Conservation (phyloP, 2,797 vertebrate species). For the Catostomus latipinnis region DNA sequence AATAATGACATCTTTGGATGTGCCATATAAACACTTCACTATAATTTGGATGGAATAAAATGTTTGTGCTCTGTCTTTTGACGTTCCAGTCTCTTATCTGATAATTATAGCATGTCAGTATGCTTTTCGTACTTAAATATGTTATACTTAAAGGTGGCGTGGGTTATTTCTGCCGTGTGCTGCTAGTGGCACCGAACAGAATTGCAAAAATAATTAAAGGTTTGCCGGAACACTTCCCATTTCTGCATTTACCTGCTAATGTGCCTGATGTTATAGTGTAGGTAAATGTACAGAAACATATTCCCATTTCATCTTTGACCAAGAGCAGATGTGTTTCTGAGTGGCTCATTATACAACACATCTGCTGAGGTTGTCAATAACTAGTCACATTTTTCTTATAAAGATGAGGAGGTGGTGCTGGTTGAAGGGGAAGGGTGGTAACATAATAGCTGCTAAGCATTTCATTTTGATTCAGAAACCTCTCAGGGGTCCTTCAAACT, state of each 20-base stretch:
- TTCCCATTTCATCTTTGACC: constrained; percentile 28
- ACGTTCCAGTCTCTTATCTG: neutral
- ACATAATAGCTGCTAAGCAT: constrained; percentile 15
- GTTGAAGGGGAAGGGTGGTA: constrained; percentile 9
- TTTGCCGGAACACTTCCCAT: neutral
- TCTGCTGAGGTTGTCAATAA: constrained; percentile 34
- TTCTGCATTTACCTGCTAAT: constrained; percentile 30
- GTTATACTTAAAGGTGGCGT: too few species aligned
- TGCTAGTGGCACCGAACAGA: too few species aligned
- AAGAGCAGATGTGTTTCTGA: constrained; percentile 53
- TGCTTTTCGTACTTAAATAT: neutral
- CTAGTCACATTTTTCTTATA: constrained; percentile 26
- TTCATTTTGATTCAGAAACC: constrained; percentile 8
- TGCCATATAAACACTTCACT: constrained; percentile 44
- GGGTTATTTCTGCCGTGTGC: too few species aligned
- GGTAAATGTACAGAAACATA: constrained; percentile 32
- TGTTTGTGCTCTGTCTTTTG: too few species aligned
- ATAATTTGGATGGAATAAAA: neutral
- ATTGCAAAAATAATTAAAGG: too few species aligned
- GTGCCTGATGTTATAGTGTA: constrained; percentile 59
- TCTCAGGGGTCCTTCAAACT: neutral
- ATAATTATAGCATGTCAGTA: constrained; percentile 23
- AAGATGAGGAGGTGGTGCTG: constrained; percentile 32
- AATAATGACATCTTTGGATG: neutral
- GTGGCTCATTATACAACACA: constrained; percentile 48